phyloP scores from a whole-genome alignment of 2,113 vertebrate species.

The Leptobrachium leishanense region DNA sequence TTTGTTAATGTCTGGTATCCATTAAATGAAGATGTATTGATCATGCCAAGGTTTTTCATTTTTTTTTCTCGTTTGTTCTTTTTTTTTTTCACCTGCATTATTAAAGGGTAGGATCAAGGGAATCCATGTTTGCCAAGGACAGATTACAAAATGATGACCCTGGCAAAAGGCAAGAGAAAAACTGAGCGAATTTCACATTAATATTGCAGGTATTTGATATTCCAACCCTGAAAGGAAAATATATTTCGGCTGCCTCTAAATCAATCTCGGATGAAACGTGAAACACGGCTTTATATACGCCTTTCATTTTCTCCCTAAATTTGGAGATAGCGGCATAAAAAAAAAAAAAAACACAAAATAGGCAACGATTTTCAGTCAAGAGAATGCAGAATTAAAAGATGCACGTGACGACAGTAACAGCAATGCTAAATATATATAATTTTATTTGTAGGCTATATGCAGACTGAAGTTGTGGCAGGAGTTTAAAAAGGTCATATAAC shows the following conservation, averaged over 20 bases:
- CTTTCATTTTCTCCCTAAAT: conserved; percentile 12
- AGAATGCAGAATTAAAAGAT: no score
- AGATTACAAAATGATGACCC: conserved; percentile 26
- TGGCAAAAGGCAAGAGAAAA: conserved; percentile 25
- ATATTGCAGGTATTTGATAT: conserved; percentile 17
- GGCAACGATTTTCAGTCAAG: no score
- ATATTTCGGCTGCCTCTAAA: conserved; percentile 8
- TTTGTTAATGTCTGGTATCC: no score
- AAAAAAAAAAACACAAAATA: not conserved
- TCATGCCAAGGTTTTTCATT: no score
- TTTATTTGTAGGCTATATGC: no score
- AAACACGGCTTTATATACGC: not conserved
- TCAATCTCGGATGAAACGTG: conserved; percentile 21
- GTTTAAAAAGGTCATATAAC: no score
- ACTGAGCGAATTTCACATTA: conserved; percentile 15
- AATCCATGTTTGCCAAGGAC: conserved; percentile 14
- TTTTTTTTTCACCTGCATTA: conserved; percentile 13
- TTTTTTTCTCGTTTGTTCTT: conserved; percentile 7
- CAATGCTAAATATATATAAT: no score
- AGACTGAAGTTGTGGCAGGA: no score
- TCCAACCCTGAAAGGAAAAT: not conserved
- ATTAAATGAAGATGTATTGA: no score
- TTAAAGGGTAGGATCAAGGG: conserved; percentile 1
- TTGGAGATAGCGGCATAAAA: not conserved
- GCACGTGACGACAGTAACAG: no score